Evolutionary conservation across 2,113 vertebrate genomes (phyloP), one percentile per base, ranked within the genome.

Genomic region (Noctilio leporinus): DNA sequence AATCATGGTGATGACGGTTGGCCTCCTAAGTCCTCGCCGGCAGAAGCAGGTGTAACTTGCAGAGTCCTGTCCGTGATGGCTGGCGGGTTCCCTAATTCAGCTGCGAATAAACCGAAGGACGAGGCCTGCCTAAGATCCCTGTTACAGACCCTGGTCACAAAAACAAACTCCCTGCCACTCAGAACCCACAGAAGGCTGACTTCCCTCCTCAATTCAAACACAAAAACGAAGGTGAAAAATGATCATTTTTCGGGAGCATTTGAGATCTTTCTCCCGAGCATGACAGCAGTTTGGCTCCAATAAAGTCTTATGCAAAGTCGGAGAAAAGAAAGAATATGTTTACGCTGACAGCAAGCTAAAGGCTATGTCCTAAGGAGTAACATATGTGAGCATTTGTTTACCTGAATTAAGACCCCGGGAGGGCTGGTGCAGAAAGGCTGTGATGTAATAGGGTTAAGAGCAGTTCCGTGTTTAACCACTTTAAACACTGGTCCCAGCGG

Each of bases 401-500:
- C 82, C 67, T 78, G 53, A 80, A 43, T 33, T 49, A 53, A 93
- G 28, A 38, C 20, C 84, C 70, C 70, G 10, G 51, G 77, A 84
- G 38, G n/a, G 80, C 93, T 92, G 65, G 22, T 55, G 89, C 15
- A 49, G 8, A 77, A 49, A 77, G 7, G 4, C 19, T 38, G 51
- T 22, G 72, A 90, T 67, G 64, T 53, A 35, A 65, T 81, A 76
- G 78, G 64, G 73, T 40, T 62, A 49, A 84, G 65, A 17, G 1
- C 19, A 47, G 47, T 95, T 81, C 76, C 20, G n/a, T 40, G 17
- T 89, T 89, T 65, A 83, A 91, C n/a, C 51, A 95, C 85, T 87
- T 96, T 81, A 96, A 96, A 83, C 75, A 38, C 7, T 43, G 24
- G 47, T 76, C 65, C 73, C 38, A 93, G n/a, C 93, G 1, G 51